Evolutionary conservation across 1,140 invertebrate genomes (phyloP).

Genomic region (Sogatella furcifera): DNA sequence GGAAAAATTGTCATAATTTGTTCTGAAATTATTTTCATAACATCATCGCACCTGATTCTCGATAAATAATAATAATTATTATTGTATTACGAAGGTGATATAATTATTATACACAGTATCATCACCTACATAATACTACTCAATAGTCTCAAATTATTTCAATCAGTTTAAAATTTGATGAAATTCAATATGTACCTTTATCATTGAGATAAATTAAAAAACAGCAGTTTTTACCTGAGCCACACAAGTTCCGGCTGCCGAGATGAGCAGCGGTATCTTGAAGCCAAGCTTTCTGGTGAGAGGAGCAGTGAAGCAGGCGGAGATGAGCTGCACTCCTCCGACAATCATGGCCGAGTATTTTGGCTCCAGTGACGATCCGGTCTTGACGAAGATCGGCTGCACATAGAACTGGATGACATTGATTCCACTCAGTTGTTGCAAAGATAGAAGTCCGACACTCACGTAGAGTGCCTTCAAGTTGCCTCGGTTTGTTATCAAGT

Average conservation of each 20-base stretch:
- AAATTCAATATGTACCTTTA: background rate
- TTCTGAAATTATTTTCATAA: too few relatives aligned
- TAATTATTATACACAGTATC: too few relatives aligned
- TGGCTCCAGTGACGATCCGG: conserved; percentile 44
- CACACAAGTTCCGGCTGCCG: conserved; percentile 47
- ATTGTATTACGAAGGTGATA: too few relatives aligned
- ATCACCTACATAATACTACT: too few relatives aligned
- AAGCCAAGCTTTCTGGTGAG: conserved; percentile 67
- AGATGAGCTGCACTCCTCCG: conserved; percentile 58
- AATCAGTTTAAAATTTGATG: too few relatives aligned
- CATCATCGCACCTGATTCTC: too few relatives aligned
- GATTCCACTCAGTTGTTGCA: conserved; percentile 59
- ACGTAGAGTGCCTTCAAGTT: conserved; percentile 55
- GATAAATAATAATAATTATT: too few relatives aligned
- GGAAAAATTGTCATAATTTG: too few relatives aligned
- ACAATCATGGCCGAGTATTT: conserved; percentile 63
- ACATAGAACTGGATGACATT: conserved; percentile 51
- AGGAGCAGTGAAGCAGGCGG: conserved; percentile 53
- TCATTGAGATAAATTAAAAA: too few relatives aligned
- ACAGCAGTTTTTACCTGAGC: conserved; percentile 30
- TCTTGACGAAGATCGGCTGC: conserved; percentile 56
- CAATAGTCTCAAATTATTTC: too few relatives aligned
- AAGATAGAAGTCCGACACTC: conserved; percentile 54
- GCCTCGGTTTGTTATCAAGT: conserved; percentile 42
- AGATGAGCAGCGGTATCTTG: conserved; percentile 55